Conservation (phyloP, 2,888 invertebrate genomes). For the Diarsia brunnea region DNA sequence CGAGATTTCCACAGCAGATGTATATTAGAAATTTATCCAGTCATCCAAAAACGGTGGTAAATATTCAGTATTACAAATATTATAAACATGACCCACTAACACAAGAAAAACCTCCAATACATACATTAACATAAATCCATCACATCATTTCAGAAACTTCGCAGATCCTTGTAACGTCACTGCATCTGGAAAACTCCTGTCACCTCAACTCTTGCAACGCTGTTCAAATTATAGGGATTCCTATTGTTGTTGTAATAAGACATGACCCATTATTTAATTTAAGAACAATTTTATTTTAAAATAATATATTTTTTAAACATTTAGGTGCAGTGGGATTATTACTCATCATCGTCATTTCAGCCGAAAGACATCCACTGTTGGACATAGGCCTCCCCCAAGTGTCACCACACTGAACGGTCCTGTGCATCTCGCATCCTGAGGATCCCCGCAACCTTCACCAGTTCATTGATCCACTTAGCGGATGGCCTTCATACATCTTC, state of each 20-base stretch:
- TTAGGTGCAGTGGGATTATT: no score
- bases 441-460: no score
- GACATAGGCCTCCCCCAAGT: no score
- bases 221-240: background rate
- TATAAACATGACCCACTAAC: conserved; percentile 15
- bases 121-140: conserved; percentile 46
- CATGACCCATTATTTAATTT: no score
- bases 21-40: background rate
- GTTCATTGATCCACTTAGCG: no score
- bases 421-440: no score
- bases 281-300: no score
- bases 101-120: conserved; percentile 8
- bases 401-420: no score
- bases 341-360: no score
- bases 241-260: background rate
- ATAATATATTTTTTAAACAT: no score
- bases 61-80: background rate
- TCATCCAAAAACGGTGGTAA: background rate
- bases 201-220: background rate
- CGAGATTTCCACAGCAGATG: background rate
- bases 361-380: no score
- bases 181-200: conserved; percentile 22
- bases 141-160: conserved; percentile 11
- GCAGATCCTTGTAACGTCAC: conserved; percentile 9
- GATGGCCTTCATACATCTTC: no score